These are phyloP conservation scores for Emys orbicularis DNA, from an alignment of 2,797 vertebrate species.

Conservation along the genomic window DNA sequence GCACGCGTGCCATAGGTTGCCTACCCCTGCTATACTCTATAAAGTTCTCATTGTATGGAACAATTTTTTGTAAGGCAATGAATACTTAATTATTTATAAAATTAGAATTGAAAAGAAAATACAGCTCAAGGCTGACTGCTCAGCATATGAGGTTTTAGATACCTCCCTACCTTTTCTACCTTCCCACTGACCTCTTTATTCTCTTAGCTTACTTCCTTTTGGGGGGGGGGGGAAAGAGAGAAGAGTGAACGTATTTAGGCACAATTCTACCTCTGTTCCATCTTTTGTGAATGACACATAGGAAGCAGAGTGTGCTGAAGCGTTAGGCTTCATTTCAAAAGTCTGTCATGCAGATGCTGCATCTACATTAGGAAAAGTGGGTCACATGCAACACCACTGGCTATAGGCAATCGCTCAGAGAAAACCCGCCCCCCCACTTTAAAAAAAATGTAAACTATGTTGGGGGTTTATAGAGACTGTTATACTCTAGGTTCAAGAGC, in stretches of 20 bases:
- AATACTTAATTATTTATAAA: neutral
- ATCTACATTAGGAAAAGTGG: neutral
- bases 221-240: neutral
- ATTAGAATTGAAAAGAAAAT: neutral
- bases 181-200: neutral
- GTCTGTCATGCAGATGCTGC: neutral
- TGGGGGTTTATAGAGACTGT: neutral
- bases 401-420: neutral
- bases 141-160: neutral
- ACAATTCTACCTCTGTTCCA: neutral
- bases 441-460: neutral
- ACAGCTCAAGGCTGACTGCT: neutral
- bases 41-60: neutral
- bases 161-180: neutral
- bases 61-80: neutral
- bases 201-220: neutral
- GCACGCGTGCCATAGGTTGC: no score
- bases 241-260: neutral
- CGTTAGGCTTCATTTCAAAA: neutral
- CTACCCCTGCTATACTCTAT: neutral
- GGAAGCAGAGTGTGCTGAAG: neutral
- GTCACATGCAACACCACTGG: neutral
- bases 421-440: accelerated
- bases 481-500: neutral
- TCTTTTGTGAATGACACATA: neutral